Percentiles rank a stretch among this genome's conserved stretches.
Evolutionary conservation across 1,140 invertebrate genomes (phyloP).

Genomic region (Acromyrmex charruanus): DNA sequence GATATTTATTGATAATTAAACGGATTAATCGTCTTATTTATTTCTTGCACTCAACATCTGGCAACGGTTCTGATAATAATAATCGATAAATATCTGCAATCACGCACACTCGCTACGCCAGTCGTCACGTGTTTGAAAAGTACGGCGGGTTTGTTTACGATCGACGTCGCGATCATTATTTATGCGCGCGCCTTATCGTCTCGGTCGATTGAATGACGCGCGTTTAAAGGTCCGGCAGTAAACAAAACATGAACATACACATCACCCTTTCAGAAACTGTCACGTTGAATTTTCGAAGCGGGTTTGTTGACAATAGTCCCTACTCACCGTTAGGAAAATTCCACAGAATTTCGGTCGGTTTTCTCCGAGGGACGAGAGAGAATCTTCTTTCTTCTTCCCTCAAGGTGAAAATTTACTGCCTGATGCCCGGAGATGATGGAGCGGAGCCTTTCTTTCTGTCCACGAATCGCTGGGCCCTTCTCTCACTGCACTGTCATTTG

Average conservation of each 20-base stretch:
- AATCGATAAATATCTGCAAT: background rate
- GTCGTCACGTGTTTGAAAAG: constrained; percentile 15
- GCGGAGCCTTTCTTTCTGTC: constrained; percentile 4
- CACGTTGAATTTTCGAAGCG: background rate
- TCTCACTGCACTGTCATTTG: constrained; percentile 43
- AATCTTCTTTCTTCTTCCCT: background rate
- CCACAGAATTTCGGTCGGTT: background rate
- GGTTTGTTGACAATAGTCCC: background rate
- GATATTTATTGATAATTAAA: background rate
- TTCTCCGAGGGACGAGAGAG: background rate
- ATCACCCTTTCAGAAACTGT: background rate
- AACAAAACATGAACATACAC: background rate
- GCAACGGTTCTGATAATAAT: background rate
- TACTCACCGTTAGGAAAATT: constrained; percentile 35
- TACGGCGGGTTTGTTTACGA: constrained; percentile 28
- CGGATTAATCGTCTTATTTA: background rate
- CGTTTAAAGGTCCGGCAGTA: background rate
- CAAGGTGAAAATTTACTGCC: constrained; percentile 26
- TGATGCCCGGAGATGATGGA: no score
- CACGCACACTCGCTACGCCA: background rate
- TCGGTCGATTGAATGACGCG: background rate
- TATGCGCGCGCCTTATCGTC: constrained; percentile 19
- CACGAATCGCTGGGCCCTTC: background rate
- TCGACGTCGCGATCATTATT: background rate
- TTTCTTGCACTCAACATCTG: background rate